Conservation (phyloP, 37 sponge, comb jelly and placozoan species). For the Chondrosia reniformis region DNA sequence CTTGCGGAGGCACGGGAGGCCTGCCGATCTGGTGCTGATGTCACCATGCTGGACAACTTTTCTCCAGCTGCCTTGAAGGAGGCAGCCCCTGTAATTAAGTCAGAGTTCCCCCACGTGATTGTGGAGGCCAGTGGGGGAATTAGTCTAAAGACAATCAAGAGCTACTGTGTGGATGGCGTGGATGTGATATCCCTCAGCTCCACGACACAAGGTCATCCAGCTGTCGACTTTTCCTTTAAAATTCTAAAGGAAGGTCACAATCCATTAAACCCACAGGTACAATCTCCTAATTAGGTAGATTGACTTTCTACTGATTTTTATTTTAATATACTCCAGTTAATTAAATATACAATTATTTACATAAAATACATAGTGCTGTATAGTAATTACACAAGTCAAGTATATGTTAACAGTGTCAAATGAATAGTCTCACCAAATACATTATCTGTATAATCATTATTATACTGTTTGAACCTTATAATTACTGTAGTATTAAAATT, state of each 20-base stretch:
- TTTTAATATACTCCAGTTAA: neutral
- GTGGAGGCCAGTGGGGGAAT: constrained; percentile 95
- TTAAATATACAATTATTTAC: neutral
- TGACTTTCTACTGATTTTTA: no score
- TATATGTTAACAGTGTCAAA: no score
- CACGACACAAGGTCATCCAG: constrained; percentile 83
- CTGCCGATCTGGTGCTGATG: constrained; percentile 75
- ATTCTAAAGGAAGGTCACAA: constrained; percentile 73
- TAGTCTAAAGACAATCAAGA: constrained; percentile 43
- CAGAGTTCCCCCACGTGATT: constrained; percentile 59
- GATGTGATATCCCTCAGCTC: constrained; percentile 87
- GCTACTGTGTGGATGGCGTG: constrained; percentile 65
- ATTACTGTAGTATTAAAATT: constrained; percentile 1
- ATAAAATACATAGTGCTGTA: no score
- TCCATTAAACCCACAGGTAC: constrained; percentile 71
- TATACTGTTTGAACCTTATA: no score
- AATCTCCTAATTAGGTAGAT: neutral
- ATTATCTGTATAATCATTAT: no score
- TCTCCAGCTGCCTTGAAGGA: constrained; percentile 51
- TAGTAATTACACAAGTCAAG: no score
- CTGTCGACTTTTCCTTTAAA: constrained; percentile 91
- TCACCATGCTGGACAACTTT: constrained; percentile 94
- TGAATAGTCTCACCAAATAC: no score
- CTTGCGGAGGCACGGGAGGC: constrained; percentile 83
- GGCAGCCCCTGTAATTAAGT: constrained; percentile 68